Evolutionary conservation across 2,797 vertebrate genomes (phyloP), one percentile per base, ranked within the genome.

Genomic region (Microchirus variegatus): DNA sequence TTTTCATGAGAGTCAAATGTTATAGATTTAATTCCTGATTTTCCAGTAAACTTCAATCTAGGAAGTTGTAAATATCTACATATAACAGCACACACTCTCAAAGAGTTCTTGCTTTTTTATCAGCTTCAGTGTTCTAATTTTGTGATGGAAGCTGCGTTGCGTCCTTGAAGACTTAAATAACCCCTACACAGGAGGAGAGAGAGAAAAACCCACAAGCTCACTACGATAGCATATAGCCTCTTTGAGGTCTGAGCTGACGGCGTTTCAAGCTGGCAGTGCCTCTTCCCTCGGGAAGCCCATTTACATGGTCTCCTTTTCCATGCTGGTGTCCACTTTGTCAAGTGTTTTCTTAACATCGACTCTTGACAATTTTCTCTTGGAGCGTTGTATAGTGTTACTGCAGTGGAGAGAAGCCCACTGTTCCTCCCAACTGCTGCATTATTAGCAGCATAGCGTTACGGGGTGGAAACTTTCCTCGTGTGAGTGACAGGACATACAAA

Each of bases 401-500:
- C 62, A 31, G 61, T 5, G 38, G 53, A 67, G 67, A 74, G 73
- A 62, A 59, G 70, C 53, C 59, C 58, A 74, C 67, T 68, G 64
- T 82, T 71, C 67, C 74, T 81, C 70, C 70, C 59, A 48, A 50
- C 17, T 38, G 73, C 70, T 67, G 53, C 72, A 44, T 68, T 82
- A 65, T 75, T 45, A 77, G 76, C 66, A 62, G 79, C 73, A 22
- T 41, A 17, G 64, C 73, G 57, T 68, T 63, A 62, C 16, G 1
- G 60, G 62, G 61, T 70, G 81, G 81, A 84, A 86, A 82, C 63
- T 73, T 81, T 71, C 76, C 85, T 77, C 78, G 75, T 75, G 81
- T 87, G 86, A 92, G 61, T 85, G 87, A 86, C 87, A 87, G 66
- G 59, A 64, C 76, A 81, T 89, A 85, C 85, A 88, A 90, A 92